Percentiles rank a stretch among this genome's conserved stretches.
Conservation (phyloP, 2,797 vertebrate species). For the Manis crassicaudata region DNA sequence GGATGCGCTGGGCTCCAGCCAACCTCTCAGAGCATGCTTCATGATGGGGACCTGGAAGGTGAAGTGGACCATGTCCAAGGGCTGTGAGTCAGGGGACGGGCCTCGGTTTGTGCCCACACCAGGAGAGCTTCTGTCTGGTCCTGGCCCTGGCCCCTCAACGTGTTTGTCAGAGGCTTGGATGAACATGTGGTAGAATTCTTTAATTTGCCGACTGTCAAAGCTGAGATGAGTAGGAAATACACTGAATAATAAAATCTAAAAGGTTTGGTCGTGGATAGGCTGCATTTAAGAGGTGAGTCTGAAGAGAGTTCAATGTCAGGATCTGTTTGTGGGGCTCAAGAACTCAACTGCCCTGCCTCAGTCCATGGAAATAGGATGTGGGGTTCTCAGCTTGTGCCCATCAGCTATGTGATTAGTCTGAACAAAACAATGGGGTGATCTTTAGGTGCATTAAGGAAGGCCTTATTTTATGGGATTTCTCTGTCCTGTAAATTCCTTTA, state of each 20-base stretch:
- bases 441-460: neutral
- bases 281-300: neutral
- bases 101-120: neutral
- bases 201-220: neutral
- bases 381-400: neutral
- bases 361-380: neutral
- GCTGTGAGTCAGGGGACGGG: neutral
- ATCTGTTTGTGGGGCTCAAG: neutral
- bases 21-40: neutral
- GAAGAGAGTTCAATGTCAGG: neutral
- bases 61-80: rapidly evolving
- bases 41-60: neutral
- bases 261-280: neutral
- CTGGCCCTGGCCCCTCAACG: neutral
- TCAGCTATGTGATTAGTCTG: neutral
- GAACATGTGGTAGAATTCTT: neutral
- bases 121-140: neutral
- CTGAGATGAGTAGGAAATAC: neutral
- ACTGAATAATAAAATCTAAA: neutral
- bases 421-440: neutral
- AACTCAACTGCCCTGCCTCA: neutral
- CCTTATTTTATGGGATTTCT: neutral
- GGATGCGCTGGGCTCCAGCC: neutral
- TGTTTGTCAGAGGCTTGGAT: neutral
- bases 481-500: neutral